Evolutionary conservation across 2,113 vertebrate genomes (phyloP).

Genomic region (Larimichthys polyactis): DNA sequence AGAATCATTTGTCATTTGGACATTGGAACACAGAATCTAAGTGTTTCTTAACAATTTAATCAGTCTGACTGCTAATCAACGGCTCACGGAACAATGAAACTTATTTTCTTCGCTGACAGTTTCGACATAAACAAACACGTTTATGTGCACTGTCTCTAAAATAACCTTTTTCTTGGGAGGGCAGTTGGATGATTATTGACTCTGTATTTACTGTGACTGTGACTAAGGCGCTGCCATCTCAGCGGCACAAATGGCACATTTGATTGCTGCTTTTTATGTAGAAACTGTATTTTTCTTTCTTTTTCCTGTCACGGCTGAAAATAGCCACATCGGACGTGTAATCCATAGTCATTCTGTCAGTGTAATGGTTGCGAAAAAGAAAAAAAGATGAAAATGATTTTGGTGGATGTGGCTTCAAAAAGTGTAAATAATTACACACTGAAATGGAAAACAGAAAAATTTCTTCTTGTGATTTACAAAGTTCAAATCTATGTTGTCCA

Average conservation of each 20-base stretch:
- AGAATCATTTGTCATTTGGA: neutral
- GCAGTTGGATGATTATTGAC: constrained; percentile 34
- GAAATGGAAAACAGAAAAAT: neutral
- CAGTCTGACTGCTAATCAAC: neutral
- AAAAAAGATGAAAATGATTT: neutral
- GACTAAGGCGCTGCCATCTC: constrained; percentile 27
- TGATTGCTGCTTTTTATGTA: constrained; percentile 16
- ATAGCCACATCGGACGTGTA: constrained; percentile 28
- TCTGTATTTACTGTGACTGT: constrained; percentile 38
- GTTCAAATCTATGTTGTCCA: no score
- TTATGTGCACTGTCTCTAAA: neutral
- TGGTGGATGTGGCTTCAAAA: neutral
- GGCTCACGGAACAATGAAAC: neutral
- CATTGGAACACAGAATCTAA: neutral
- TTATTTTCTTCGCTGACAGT: neutral
- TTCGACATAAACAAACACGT: neutral
- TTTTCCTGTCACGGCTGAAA: constrained; percentile 6
- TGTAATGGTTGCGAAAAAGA: neutral
- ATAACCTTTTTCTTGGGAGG: constrained; percentile 26
- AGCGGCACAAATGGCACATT: constrained; percentile 9
- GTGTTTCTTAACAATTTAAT: neutral
- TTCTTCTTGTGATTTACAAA: no score
- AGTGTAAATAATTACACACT: neutral
- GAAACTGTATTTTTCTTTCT: constrained; percentile 1
- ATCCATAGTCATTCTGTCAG: constrained; percentile 15